Conservation (phyloP, 2,113 vertebrate genomes). For the Astatotilapia flaviijosephi region DNA sequence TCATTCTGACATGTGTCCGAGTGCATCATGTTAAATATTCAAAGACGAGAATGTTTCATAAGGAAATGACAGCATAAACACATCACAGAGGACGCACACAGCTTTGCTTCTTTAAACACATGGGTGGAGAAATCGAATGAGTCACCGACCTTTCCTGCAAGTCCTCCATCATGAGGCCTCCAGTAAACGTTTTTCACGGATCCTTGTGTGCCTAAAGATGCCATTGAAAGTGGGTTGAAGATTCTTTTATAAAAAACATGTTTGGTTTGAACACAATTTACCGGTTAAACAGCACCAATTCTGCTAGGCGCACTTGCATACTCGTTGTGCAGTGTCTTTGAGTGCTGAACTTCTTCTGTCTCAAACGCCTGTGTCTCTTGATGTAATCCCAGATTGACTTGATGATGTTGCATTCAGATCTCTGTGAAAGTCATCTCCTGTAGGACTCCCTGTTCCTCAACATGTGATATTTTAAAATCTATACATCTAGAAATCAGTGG, state of each 20-base stretch:
- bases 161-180: not conserved
- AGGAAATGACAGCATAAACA: not conserved
- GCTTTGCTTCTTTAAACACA: not conserved
- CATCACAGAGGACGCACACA: not conserved
- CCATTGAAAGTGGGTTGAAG: not conserved
- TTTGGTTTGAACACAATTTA: not conserved
- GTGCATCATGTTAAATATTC: not conserved
- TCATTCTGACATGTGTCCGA: slow-evolving; percentile 9
- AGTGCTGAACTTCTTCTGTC: not conserved
- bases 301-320: not conserved
- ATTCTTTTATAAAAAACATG: not conserved
- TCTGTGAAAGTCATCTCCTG: not conserved
- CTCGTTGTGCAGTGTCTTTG: not conserved
- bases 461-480: not conserved
- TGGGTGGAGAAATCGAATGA: not conserved
- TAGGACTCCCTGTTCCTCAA: not conserved
- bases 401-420: not conserved
- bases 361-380: not conserved
- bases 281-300: not conserved
- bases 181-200: not conserved
- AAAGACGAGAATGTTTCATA: not conserved
- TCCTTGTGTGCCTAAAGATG: not conserved
- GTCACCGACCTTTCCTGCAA: not conserved
- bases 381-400: not conserved
- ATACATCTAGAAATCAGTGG: not conserved